A percentile compares a stretch with the other conserved stretches of the same genome.
These are phyloP conservation scores for Falco punctatus DNA, from an alignment of 2,113 vertebrate species.

Conservation along the genomic window DNA sequence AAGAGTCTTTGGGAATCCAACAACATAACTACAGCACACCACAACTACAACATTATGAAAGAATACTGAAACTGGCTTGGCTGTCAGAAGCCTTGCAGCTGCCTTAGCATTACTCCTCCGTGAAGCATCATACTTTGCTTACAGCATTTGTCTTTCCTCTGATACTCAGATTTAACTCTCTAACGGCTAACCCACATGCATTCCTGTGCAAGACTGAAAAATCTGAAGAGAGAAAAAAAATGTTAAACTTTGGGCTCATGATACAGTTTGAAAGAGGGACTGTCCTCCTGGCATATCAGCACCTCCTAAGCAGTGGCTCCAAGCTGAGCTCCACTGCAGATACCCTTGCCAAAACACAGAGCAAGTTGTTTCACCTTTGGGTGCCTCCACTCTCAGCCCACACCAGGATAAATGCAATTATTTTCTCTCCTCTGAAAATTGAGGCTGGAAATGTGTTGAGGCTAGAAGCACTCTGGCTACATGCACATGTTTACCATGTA, in stretches of 20 bases:
- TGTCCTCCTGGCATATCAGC: background rate
- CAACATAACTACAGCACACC: background rate
- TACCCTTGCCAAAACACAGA: background rate
- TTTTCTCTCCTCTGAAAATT: background rate
- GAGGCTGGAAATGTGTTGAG: background rate
- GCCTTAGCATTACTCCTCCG: background rate
- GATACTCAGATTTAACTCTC: background rate
- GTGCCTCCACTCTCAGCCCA: background rate
- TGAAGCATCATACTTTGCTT: background rate
- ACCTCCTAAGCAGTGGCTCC: background rate
- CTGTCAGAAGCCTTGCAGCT: background rate
- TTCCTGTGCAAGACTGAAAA: background rate
- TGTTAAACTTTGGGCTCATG: background rate
- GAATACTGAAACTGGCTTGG: background rate
- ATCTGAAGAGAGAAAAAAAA: background rate
- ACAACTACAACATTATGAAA: accelerated
- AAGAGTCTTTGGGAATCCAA: background rate
- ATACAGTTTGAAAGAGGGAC: background rate
- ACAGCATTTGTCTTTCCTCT: background rate
- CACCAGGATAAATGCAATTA: background rate
- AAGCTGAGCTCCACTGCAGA: background rate
- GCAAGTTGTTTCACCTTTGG: background rate
- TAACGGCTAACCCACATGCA: too few relatives aligned
- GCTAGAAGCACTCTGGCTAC: background rate
- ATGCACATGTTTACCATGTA: background rate